Evolutionary conservation across 2,888 invertebrate genomes (phyloP).

Genomic region (Argyra leucocephala): DNA sequence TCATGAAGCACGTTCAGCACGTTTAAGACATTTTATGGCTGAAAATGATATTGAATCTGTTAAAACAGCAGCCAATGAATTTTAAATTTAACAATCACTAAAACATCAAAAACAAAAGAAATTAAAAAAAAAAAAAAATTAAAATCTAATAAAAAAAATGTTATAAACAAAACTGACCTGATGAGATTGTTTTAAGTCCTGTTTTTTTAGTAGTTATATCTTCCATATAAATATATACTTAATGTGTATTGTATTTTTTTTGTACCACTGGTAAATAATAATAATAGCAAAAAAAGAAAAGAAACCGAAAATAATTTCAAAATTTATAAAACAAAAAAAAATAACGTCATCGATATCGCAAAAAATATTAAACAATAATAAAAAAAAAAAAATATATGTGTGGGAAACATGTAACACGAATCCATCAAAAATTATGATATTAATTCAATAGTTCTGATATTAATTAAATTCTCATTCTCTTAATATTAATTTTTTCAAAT

Average conservation of each 20-base stretch:
- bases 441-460: too few species aligned
- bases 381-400: too few species aligned
- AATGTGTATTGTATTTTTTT: background rate
- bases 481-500: too few species aligned
- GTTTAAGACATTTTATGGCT: conserved; percentile 58
- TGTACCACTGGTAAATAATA: background rate
- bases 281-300: too few species aligned
- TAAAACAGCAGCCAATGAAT: background rate
- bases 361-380: too few species aligned
- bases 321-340: background rate
- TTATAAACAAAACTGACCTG: background rate
- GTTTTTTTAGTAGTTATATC: background rate
- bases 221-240: background rate
- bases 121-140: background rate
- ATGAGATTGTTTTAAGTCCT: background rate
- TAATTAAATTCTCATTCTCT: too few species aligned
- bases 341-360: background rate
- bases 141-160: background rate
- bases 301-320: background rate
- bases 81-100: background rate
- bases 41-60: conserved; percentile 44
- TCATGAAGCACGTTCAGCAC: conserved; percentile 61
- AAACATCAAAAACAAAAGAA: background rate
- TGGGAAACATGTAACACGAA: too few species aligned
- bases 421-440: too few species aligned